Evolutionary conservation across 2,113 vertebrate species (phyloP).

Genomic region (Speoplatyrhinus poulsoni): DNA sequence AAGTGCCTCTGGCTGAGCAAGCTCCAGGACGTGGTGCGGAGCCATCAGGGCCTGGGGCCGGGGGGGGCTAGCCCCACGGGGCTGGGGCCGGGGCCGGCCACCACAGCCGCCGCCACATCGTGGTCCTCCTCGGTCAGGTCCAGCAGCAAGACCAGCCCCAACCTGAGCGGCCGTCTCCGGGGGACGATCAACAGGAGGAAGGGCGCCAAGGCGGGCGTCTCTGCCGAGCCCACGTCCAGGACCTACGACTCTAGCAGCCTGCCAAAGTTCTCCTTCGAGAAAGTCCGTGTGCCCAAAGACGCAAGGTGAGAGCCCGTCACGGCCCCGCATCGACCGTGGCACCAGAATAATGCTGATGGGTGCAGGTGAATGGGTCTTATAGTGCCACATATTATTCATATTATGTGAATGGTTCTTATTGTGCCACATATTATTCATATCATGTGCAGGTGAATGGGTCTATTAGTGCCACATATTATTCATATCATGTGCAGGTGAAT

Average conservation of each 20-base stretch:
- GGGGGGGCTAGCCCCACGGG: neutral
- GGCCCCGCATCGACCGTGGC: too few species aligned
- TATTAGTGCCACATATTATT: too few species aligned
- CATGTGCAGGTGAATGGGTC: too few species aligned
- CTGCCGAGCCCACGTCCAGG: slow-evolving; percentile 86
- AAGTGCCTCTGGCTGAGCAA: slow-evolving; percentile 86
- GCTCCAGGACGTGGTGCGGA: slow-evolving; percentile 82
- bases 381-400: too few species aligned
- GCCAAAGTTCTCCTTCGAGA: slow-evolving; percentile 87
- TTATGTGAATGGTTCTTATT: too few species aligned
- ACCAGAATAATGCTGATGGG: too few species aligned
- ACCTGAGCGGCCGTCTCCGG: slow-evolving; percentile 65
- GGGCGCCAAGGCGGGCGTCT: slow-evolving; percentile 92
- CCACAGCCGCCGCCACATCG: neutral
- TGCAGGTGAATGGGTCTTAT: too few species aligned
- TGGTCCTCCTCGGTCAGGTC: slow-evolving; percentile 62
- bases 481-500: too few species aligned
- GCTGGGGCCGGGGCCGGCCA: neutral
- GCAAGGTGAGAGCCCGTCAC: slow-evolving; percentile 76
- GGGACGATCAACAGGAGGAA: slow-evolving; percentile 78
- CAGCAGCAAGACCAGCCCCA: slow-evolving; percentile 59
- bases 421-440: too few species aligned
- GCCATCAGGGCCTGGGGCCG: slow-evolving; percentile 54
- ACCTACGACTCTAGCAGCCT: slow-evolving; percentile 80
- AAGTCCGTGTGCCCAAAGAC: slow-evolving; percentile 86